These are phyloP conservation scores for Cololabis saira DNA, from an alignment of 2,113 vertebrate genomes.

Conservation along the genomic window DNA sequence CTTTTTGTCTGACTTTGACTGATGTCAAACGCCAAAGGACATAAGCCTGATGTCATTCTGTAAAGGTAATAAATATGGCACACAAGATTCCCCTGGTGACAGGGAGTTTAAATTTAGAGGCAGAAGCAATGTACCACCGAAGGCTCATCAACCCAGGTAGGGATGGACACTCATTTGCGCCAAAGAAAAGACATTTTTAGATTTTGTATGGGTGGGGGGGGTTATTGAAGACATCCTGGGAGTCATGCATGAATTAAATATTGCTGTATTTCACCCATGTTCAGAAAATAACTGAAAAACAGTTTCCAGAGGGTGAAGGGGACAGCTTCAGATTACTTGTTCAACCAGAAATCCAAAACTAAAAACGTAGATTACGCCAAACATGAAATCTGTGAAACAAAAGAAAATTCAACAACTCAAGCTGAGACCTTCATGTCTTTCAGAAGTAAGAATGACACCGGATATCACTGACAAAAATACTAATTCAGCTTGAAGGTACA, in stretches of 20 bases:
- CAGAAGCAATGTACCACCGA: slow-evolving; percentile 35
- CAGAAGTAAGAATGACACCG: slow-evolving; percentile 7
- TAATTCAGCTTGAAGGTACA: slow-evolving; percentile 41
- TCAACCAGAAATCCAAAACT: no score
- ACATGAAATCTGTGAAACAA: no score
- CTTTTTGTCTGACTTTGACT: slow-evolving; percentile 28
- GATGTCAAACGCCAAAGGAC: slow-evolving; percentile 72
- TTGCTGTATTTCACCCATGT: no score
- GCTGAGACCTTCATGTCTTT: no score
- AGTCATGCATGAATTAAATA: no score
- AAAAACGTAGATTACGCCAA: no score
- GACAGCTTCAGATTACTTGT: no score
- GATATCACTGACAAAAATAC: slow-evolving; percentile 40
- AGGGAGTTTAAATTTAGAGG: slow-evolving; percentile 77
- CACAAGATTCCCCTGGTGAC: slow-evolving; percentile 51
- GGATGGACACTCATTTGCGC: slow-evolving; percentile 26
- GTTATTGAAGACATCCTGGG: no score
- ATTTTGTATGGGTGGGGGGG: no score
- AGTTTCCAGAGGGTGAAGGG: no score
- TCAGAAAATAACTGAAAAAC: no score
- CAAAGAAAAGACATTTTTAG: slow-evolving; percentile 1
- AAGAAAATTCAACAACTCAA: no score
- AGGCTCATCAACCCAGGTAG: slow-evolving; percentile 29
- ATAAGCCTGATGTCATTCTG: slow-evolving; percentile 55
- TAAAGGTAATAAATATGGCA: slow-evolving; percentile 71